Conservation (phyloP, 2,797 vertebrate genomes). For the Sphenopsis melanotis region DNA sequence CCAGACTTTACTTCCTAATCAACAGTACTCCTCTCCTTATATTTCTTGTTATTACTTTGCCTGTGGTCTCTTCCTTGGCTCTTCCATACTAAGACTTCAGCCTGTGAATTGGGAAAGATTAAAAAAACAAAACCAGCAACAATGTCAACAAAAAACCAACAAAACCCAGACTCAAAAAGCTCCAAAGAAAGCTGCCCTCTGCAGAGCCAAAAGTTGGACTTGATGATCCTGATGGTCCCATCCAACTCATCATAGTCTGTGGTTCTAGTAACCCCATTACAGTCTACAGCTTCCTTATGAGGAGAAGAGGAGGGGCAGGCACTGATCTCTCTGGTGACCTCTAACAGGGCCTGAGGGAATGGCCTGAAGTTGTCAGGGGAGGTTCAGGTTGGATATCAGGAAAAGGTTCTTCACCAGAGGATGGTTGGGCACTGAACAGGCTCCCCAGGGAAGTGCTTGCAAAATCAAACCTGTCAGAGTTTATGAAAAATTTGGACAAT, state of each 20-base stretch:
- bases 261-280: rapidly evolving
- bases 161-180: too few species aligned
- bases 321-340: too few species aligned
- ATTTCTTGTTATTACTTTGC: not conserved
- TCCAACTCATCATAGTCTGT: too few species aligned
- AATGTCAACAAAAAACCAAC: not conserved
- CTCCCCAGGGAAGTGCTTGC: rapidly evolving
- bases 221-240: too few species aligned
- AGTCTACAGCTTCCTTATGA: rapidly evolving
- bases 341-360: not conserved
- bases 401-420: not conserved
- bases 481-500: not conserved
- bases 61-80: not conserved
- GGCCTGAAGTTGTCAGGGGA: not conserved
- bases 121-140: not conserved
- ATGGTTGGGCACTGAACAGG: not conserved
- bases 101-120: not conserved
- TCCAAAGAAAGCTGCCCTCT: not conserved
- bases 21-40: not conserved
- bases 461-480: not conserved
- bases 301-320: not conserved
- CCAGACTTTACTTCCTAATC: not conserved
- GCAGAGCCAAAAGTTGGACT: not conserved
- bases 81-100: not conserved
- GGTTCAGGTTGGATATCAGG: not conserved